These are phyloP conservation scores for Pyrocoelia pectoralis DNA, from an alignment of 2,888 invertebrate species.

Conservation along the genomic window DNA sequence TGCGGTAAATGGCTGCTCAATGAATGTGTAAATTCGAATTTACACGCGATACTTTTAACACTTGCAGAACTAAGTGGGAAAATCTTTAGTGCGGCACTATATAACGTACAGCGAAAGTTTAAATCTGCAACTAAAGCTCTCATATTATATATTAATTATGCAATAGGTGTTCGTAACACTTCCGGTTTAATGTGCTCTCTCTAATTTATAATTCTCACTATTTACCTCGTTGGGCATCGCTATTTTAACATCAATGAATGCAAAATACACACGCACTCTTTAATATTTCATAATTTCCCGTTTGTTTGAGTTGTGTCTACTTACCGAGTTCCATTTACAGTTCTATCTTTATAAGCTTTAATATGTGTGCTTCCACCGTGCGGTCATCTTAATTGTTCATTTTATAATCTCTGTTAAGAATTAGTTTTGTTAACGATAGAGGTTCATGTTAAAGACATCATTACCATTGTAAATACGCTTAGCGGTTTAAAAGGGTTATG, in stretches of 20 bases:
- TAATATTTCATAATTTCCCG: background rate
- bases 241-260: background rate
- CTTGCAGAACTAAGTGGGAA: background rate
- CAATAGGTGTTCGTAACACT: background rate
- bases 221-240: background rate
- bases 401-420: conserved; percentile 1
- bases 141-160: conserved; percentile 1
- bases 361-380: background rate
- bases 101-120: background rate
- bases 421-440: background rate
- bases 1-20: conserved; percentile 6
- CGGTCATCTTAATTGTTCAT: background rate
- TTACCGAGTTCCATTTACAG: background rate
- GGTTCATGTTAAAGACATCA: conserved; percentile 1
- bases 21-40: conserved; percentile 8
- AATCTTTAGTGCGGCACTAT: background rate
- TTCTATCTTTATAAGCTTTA: background rate
- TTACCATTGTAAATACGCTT: background rate
- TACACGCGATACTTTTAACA: conserved; percentile 11
- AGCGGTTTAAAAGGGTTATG: background rate
- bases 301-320: background rate
- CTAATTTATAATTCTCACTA: background rate
- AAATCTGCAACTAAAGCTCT: background rate
- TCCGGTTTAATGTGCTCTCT: background rate
- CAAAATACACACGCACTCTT: background rate